Conservation (phyloP, 1,140 invertebrate genomes). For the Anastrepha ludens region DNA sequence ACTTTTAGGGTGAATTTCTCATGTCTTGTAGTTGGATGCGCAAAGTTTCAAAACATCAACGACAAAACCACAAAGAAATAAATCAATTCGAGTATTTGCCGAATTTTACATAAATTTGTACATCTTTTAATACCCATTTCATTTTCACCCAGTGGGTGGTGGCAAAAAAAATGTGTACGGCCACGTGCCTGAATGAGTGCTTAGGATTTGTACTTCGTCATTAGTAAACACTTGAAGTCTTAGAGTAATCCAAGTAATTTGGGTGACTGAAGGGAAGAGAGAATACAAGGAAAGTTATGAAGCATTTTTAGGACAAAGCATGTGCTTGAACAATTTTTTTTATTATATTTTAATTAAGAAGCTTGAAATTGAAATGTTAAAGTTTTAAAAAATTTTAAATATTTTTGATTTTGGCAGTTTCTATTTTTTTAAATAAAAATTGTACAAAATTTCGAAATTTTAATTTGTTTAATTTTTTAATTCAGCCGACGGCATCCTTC, state of each 20-base stretch:
- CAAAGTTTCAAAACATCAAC: not conserved
- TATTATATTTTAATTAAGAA: no score
- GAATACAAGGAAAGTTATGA: not conserved
- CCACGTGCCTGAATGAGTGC: constrained; percentile 44
- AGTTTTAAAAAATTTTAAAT: no score
- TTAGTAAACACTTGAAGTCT: constrained; percentile 22
- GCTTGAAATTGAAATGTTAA: no score
- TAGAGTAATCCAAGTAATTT: not conserved
- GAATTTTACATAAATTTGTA: constrained; percentile 44
- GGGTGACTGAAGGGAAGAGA: not conserved
- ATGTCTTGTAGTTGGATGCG: not conserved
- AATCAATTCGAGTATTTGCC: constrained; percentile 13
- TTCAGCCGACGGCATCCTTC: no score
- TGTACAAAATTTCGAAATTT: no score
- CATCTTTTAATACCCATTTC: not conserved
- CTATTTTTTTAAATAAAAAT: no score
- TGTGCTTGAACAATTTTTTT: no score
- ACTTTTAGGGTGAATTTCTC: constrained; percentile 13
- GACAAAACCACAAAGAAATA: constrained; percentile 11
- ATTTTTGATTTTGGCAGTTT: no score
- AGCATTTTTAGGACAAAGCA: no score
- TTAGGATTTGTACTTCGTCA: constrained; percentile 44
- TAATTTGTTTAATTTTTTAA: no score
- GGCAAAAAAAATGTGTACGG: not conserved
- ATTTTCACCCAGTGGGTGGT: not conserved